Conservation (phyloP, 2,797 vertebrate genomes). For the Spatula clypeata region DNA sequence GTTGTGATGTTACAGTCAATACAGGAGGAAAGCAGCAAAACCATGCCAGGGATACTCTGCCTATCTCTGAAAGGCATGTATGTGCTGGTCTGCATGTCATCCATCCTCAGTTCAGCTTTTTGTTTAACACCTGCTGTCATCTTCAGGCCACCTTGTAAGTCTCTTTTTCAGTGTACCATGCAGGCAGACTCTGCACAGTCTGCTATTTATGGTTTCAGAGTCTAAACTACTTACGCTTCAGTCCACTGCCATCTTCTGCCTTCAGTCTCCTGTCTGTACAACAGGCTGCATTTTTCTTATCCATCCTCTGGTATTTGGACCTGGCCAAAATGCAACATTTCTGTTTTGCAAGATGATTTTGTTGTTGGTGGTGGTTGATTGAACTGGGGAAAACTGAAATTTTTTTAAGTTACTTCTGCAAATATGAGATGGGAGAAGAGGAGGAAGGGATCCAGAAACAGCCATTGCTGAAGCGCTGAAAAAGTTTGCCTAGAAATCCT, state of each 20-base stretch:
- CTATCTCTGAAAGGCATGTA: fast-evolving
- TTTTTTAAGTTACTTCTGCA: too few relatives aligned
- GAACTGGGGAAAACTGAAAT: background rate
- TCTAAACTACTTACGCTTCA: background rate
- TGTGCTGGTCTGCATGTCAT: background rate
- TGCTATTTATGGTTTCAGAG: background rate
- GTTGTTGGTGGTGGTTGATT: background rate
- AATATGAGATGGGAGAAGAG: too few relatives aligned
- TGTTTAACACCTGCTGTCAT: background rate
- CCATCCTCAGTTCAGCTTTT: background rate
- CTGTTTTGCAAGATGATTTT: background rate
- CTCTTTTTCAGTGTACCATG: background rate
- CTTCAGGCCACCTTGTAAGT: background rate
- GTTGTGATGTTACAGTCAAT: background rate
- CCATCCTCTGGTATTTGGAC: background rate
- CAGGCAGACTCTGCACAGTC: background rate
- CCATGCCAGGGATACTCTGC: background rate
- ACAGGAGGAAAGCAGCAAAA: background rate
- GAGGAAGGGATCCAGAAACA: too few relatives aligned
- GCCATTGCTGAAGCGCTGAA: too few relatives aligned
- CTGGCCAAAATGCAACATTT: background rate
- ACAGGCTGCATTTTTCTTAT: background rate
- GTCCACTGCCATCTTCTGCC: background rate
- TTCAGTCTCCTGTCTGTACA: background rate
- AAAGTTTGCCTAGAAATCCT: too few relatives aligned